A percentile compares a stretch with the other conserved stretches of the same genome.
Evolutionary conservation across 53 echinoderm and acorn worm genomes (phyloP).

Genomic region (Luidia sarsii): DNA sequence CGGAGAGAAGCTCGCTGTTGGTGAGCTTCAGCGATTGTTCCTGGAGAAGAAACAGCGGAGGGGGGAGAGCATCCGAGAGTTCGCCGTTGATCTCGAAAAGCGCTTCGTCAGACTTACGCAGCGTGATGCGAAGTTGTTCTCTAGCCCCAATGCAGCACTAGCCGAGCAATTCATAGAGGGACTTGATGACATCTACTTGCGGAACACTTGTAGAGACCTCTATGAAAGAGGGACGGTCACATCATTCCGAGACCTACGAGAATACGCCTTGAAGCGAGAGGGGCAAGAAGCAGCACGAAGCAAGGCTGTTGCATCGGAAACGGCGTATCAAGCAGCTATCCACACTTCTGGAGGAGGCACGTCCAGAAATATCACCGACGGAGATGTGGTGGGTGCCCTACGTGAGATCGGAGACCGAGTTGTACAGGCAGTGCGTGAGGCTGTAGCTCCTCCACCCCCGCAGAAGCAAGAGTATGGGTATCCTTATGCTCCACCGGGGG

Average conservation of each 20-base stretch:
- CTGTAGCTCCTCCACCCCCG: not conserved
- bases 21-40: constrained; percentile 43
- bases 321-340: constrained; percentile 1
- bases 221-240: not conserved
- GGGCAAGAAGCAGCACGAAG: constrained; percentile 28
- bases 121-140: constrained; percentile 23
- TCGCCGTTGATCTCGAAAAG: constrained; percentile 50
- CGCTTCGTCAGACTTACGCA: constrained; percentile 26
- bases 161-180: constrained; percentile 27
- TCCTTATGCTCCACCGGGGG: not conserved
- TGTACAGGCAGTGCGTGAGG: constrained; percentile 27
- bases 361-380: not conserved
- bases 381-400: constrained; percentile 23
- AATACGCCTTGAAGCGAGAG: constrained; percentile 34
- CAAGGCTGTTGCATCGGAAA: not conserved
- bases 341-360: constrained; percentile 2
- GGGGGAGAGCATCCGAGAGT: constrained; percentile 36
- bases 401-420: constrained; percentile 12
- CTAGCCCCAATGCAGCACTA: constrained; percentile 26
- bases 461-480: not conserved
- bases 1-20: not conserved
- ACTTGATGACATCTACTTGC: not conserved
- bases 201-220: constrained; percentile 38
- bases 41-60: constrained; percentile 22
- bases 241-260: constrained; percentile 38